Base-by-base conservation (phyloP, 2,113 vertebrate genomes). In the Pleuronectes platessa region DNA sequence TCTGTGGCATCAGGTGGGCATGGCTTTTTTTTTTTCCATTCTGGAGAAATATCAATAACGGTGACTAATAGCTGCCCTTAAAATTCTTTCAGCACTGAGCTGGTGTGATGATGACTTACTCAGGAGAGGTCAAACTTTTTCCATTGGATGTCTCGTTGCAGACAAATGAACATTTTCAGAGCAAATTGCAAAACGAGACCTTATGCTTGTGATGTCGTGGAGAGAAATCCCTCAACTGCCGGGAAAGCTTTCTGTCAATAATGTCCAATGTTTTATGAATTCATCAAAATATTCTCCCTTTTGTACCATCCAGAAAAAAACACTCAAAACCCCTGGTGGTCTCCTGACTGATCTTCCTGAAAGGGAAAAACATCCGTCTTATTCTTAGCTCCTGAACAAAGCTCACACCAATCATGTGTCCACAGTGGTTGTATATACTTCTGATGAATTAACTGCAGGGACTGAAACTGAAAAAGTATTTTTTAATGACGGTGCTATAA, bases 11-110 rank as follows among this genome's bases (percentile, higher is more conserved):
- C 55, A 55, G 42, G 61, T 80, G 68, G 82, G 78, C 49, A 54
- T 21, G 18, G 31, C 31, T 68, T 87, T 76, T 27, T 27, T 27
- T 27, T 3, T 24, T 24, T 24, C 2, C 24, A 24, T 53, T 42
- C 49, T 7, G 4, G 24, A 78, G 67, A 74, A 78, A 78, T 76
- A 80, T 81, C 81, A 81, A 78, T 82, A 78, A 74, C 76, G 31
- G 20, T 87, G 88, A 88, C 61, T 82, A 85, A 88, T 84, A 55
- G 53, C 27, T 84, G 72, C 82, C 61, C 64, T 75, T 35, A 42
- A 42, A 20, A 54, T 72, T 66, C 24, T 68, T 68, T 78, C 56
- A 63, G 68, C 73, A 18, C 23, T 45, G 62, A 53, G 56, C 64
- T 77, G 67, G n/a, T 84, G 71, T 76, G 76, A 68, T 62, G 61